Base-by-base conservation (phyloP, 2,797 vertebrate genomes). In the Poecilia wingei region DNA sequence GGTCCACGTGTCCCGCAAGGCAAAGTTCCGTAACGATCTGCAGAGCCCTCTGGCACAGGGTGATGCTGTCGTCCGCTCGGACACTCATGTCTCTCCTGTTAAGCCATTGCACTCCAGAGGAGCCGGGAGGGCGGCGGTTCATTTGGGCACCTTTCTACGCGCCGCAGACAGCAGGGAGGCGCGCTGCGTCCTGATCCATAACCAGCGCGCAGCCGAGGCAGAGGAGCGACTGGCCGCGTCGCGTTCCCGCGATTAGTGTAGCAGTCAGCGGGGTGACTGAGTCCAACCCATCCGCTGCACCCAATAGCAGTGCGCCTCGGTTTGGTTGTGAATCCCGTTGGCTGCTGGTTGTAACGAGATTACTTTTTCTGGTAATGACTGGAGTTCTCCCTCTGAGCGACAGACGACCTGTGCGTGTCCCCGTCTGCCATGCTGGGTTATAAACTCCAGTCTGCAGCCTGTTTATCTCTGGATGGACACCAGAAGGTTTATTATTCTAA, bases 11-110 rank as follows among this genome's bases (percentile, higher is more conserved):
- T 80, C 97, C 98, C 45, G 97, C 95, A 79, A 98, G 96, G 91
- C 98, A 99, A 72, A 99, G 97, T 94, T 99, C 98, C 79, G 97
- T 97, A 57, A 99, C 95, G 91, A 99, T 98, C 83, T 98, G 97
- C 85, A 99, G 96, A 83, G 98, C 98, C 94, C 97, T 97, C 87
- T 98, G 97, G 96, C 98, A 99, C 93, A 99, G 89, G 95, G 96
- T 97, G 91, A 97, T 92, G 79, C 96, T 95, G 95, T 98, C 96
- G 91, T 97, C 97, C 84, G 94, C 92, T 79, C 95, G 95, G 94
- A 97, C 96, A 91, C 96, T 97, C 98, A 98, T 98, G 94, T 95
- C 95, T 96, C 92, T 95, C 84, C 94, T 82, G 89, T 96, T 96
- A 96, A 96, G 95, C 95, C 96, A 96, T 96, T 95, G 95, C 92